Base-by-base conservation (phyloP, 2,888 invertebrate genomes). In the Oligia latruncula region DNA sequence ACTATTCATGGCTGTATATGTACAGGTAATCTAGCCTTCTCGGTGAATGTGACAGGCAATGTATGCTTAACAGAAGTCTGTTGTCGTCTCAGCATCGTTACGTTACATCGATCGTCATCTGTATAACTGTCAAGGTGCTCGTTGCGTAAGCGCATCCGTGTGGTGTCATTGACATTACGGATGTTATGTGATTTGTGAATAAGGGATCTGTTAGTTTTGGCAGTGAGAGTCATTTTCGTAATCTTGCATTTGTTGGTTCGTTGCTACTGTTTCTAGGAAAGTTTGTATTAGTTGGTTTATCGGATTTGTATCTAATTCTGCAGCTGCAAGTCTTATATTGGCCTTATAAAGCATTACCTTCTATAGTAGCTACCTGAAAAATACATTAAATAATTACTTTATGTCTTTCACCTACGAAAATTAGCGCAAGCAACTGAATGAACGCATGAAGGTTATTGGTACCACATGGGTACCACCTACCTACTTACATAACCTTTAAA, bases 81-180 rank as follows among this genome's bases (percentile, higher is more conserved):
- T 90, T 80, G 84, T 88, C 88, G 90, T 83, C 76, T 84, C 74
- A 77, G 85, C 81, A 83, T 80, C 73, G 90, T 95, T 95, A 94
- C 94, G 93, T 95, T 93, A 94, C 85, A 65, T 72, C 75, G 84
- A 90, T 93, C 92, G 91, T 93, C 94, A 94, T 95, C 94, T 89
- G 92, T 93, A 83, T 88, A 90, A 94, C 94, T 95, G 95, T 96
- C 96, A 96, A 96, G 96, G 95, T 96, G 95, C 92, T 90, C 74
- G 89, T 96, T 96, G 93, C 94, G 94, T 93, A 96, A 96, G 92
- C 89, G 93, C 93, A 95, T 95, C 94, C 94, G 94, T 92, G 91
- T 92, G 93, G 94, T 95, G 96, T 96, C 96, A 96, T 95, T 96
- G 96, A 96, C 96, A 93, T 95, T 92, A 94, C 94, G 94, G 94